Evolutionary conservation across 2,113 vertebrate genomes (phyloP), one percentile per base, ranked within the genome.

Genomic region (Laterallus jamaicensis): DNA sequence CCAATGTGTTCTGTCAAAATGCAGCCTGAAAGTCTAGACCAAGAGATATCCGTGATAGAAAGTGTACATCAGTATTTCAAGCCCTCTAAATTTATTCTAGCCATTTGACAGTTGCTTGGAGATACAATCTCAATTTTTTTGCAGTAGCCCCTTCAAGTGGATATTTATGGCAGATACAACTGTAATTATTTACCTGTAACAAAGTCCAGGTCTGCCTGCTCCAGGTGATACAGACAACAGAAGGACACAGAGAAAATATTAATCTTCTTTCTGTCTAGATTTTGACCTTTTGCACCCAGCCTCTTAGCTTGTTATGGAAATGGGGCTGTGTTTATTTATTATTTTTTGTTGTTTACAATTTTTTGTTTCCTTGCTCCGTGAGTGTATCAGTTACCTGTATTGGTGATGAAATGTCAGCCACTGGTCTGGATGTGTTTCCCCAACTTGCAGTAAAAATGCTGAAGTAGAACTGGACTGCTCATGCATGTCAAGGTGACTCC

Each of bases 111-210:
- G 98, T 97, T 98, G 97, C 97, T 98, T 98, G 96, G 96, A 98
- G 98, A 98, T 98, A 98, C 97, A 98, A 98, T 98, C 98, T 98
- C 98, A 98, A 98, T 98, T 98, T 96, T 97, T 98, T 98, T 98
- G 97, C 98, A 98, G 97, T 97, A 98, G 97, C 94, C 98, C 97
- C 98, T 98, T 98, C 98, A 98, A 98, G 93, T 86, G 97, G 97
- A 98, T 98, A 98, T 98, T 98, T 98, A 98, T 98, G 98, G 98
- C 97, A 98, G 98, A 98, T 98, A 98, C 98, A 98, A 98, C 97
- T 98, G 97, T 98, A 98, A 98, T 98, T 98, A 98, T 98, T 98
- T 98, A 98, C 98, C 98, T 98, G 98, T 98, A 98, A 98, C 98
- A 98, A 98, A 98, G 98, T 98, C 98, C 98, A 98, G 98, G 97